These are phyloP conservation scores for Isaurus tuberculatus DNA, from an alignment of 92 coral and sea anemone genomes.

Conservation along the genomic window DNA sequence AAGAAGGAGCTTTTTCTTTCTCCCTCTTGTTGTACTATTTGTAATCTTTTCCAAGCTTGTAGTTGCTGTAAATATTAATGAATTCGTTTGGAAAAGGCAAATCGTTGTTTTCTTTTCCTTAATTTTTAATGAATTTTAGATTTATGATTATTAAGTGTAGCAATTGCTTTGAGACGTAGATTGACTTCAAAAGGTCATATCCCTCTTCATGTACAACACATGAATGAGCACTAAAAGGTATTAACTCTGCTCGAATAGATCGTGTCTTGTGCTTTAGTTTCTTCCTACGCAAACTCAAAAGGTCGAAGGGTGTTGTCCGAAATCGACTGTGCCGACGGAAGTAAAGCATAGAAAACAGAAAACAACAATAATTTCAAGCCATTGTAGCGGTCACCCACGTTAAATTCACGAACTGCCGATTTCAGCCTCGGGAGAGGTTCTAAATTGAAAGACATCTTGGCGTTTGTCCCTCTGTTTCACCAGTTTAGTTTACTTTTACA, in stretches of 20 bases:
- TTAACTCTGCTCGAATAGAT: not conserved
- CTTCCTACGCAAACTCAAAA: slow-evolving; percentile 25
- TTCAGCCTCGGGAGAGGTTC: not conserved
- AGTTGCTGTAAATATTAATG: not conserved
- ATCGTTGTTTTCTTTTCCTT: not conserved
- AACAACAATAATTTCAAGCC: not conserved
- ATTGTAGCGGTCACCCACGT: slow-evolving; percentile 22
- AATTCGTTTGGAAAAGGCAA: not conserved
- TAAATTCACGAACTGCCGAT: not conserved
- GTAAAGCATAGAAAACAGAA: slow-evolving; percentile 10
- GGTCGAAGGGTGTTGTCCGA: slow-evolving; percentile 38
- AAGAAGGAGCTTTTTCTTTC: no score
- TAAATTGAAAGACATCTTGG: not conserved
- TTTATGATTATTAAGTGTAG: not conserved
- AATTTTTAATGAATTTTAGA: not conserved
- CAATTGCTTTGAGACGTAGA: not conserved
- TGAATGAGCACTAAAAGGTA: not conserved
- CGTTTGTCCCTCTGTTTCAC: not conserved
- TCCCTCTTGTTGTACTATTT: not conserved
- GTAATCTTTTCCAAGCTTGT: no score
- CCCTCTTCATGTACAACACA: not conserved
- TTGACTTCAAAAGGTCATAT: not conserved
- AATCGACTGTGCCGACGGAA: slow-evolving; percentile 14
- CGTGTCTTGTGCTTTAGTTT: not conserved
- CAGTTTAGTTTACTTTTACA: not conserved